Evolutionary conservation across 2,888 invertebrate genomes (phyloP).

Genomic region (Hyposoter didymator): DNA sequence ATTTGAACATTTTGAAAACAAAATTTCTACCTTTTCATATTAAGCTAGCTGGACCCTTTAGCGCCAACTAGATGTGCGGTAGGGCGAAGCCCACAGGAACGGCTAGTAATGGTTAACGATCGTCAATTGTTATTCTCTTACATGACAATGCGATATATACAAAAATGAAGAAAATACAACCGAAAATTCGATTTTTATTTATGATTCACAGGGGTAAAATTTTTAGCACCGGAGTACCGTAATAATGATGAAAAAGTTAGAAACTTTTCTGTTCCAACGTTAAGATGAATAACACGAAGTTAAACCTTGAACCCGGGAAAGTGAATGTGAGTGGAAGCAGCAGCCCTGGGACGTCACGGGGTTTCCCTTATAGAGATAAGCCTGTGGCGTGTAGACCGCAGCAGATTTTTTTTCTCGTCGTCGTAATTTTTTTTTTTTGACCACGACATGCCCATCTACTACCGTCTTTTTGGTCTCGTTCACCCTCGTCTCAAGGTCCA

Average conservation of each 20-base stretch:
- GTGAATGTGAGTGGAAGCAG: constrained; percentile 31
- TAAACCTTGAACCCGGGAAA: background rate
- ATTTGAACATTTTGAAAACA: too few species aligned
- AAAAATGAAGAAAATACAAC: background rate
- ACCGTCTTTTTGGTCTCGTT: constrained; percentile 46
- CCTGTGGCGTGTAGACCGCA: constrained; percentile 34
- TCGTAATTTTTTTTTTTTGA: constrained; percentile 33
- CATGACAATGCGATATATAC: background rate
- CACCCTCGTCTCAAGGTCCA: constrained; percentile 67
- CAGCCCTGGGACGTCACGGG: constrained; percentile 27
- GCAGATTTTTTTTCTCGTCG: constrained; percentile 48
- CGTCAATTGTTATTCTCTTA: too few species aligned
- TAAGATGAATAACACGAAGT: background rate
- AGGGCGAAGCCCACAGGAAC: too few species aligned
- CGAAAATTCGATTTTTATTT: background rate
- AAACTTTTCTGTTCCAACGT: background rate
- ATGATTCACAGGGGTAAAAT: background rate
- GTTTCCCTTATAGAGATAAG: constrained; percentile 46
- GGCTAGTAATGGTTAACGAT: background rate
- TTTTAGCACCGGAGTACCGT: background rate
- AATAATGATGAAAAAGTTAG: background rate
- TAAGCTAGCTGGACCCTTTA: too few species aligned
- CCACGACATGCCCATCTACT: constrained; percentile 16
- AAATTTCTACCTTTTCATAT: too few species aligned
- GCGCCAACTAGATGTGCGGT: too few species aligned